Evolutionary conservation across 2,113 vertebrate species (phyloP).

Genomic region (Marmota monax): DNA sequence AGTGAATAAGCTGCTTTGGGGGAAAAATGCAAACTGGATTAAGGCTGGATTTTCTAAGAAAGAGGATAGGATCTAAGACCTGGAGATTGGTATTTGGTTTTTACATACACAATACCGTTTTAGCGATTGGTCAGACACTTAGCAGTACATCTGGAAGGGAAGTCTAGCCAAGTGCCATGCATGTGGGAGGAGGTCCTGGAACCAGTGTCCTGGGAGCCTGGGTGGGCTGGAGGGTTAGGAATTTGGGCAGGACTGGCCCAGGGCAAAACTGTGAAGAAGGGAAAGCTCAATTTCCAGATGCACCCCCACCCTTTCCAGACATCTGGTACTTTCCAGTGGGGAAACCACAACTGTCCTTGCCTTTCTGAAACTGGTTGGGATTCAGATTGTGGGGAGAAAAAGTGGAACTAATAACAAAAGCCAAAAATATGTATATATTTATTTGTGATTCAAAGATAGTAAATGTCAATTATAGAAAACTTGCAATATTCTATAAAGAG

Average conservation of each 20-base stretch:
- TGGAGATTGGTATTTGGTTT: constrained; percentile 77
- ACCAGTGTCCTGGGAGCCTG: neutral
- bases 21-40: constrained; percentile 82
- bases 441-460: neutral
- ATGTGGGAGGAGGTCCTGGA: neutral
- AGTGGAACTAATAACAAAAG: neutral
- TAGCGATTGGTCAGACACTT: constrained; percentile 57
- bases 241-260: neutral
- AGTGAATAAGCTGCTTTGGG: constrained; percentile 79
- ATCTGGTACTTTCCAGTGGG: neutral
- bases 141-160: constrained; percentile 50
- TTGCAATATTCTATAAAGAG: neutral
- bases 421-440: neutral
- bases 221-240: neutral
- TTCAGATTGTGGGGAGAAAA: neutral
- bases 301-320: neutral
- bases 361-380: neutral
- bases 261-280: neutral
- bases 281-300: neutral
- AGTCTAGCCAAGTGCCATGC: neutral
- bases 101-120: constrained; percentile 66
- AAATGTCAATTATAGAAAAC: neutral
- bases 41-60: constrained; percentile 81
- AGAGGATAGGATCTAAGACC: constrained; percentile 77
- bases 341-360: neutral